These are phyloP conservation scores for Eristalis pertinax DNA, from an alignment of 2,888 invertebrate genomes.

Conservation along the genomic window DNA sequence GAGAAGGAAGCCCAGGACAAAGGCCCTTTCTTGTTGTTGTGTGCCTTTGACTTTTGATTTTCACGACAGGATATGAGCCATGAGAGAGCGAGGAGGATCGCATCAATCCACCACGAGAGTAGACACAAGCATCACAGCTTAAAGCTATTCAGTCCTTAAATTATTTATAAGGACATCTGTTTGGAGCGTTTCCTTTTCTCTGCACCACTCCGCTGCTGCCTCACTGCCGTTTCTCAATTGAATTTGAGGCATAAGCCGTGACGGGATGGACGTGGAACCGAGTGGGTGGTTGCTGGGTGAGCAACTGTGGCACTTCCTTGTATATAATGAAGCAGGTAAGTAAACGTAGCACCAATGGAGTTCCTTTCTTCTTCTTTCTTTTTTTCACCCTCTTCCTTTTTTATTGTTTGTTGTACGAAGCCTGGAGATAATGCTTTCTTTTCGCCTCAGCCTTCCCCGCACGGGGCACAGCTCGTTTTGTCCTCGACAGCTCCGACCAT, in stretches of 20 bases:
- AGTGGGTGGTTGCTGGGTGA: background rate
- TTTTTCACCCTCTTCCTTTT: background rate
- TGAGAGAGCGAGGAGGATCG: slow-evolving; percentile 5
- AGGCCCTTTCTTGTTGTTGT: slow-evolving; percentile 21
- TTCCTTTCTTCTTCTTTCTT: background rate
- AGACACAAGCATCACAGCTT: slow-evolving; percentile 6
- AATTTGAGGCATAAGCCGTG: slow-evolving; percentile 9
- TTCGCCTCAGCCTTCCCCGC: background rate
- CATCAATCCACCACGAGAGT: background rate
- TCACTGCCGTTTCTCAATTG: slow-evolving; percentile 31
- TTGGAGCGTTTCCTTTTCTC: slow-evolving; percentile 9
- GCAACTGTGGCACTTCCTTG: slow-evolving; percentile 20
- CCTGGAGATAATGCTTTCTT: slow-evolving; percentile 39
- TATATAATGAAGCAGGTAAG: slow-evolving; percentile 61
- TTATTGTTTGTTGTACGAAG: slow-evolving; percentile 39
- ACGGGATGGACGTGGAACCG: background rate
- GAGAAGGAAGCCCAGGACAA: slow-evolving; percentile 9
- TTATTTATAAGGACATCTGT: slow-evolving; percentile 63
- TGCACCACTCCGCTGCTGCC: background rate
- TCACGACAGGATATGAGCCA: slow-evolving; percentile 1
- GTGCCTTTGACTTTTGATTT: slow-evolving; percentile 56
- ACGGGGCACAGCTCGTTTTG: background rate
- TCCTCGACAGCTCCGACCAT: slow-evolving; percentile 17
- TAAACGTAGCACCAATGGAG: slow-evolving; percentile 31
- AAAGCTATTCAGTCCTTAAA: slow-evolving; percentile 56